Conservation (phyloP, 2,113 vertebrate species). For the Phaetusa simplex region DNA sequence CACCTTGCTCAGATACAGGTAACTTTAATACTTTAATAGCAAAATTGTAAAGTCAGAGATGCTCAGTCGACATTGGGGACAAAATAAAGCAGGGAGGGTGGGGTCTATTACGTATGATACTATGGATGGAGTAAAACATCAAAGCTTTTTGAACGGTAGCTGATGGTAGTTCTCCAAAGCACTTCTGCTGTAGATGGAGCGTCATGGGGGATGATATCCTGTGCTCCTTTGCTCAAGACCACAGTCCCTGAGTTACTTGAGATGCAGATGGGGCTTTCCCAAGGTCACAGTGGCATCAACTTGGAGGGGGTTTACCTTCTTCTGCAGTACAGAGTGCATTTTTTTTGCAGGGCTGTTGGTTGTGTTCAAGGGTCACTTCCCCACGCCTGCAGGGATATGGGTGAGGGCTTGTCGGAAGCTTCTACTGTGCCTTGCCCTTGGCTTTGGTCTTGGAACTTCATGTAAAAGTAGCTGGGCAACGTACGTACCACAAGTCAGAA, state of each 20-base stretch:
- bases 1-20: not conserved
- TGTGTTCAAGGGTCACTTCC: not conserved
- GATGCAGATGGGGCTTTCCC: not conserved
- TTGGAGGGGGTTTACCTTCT: not conserved
- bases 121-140: not conserved
- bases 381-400: not conserved
- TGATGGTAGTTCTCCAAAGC: not conserved
- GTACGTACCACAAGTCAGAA: not conserved
- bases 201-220: too few relatives aligned
- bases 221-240: not conserved
- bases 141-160: not conserved
- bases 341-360: fast-evolving
- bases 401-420: not conserved
- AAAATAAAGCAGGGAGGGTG: not conserved
- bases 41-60: not conserved
- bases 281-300: not conserved
- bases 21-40: not conserved
- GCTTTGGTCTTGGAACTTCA: not conserved
- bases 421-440: not conserved
- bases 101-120: not conserved
- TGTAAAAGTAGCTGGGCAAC: not conserved
- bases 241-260: not conserved
- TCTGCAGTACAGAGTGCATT: not conserved
- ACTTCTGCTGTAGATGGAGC: not conserved
- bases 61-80: not conserved